Base-by-base conservation (phyloP, 2,113 vertebrate species). In the Daphoenositta chrysoptera region DNA sequence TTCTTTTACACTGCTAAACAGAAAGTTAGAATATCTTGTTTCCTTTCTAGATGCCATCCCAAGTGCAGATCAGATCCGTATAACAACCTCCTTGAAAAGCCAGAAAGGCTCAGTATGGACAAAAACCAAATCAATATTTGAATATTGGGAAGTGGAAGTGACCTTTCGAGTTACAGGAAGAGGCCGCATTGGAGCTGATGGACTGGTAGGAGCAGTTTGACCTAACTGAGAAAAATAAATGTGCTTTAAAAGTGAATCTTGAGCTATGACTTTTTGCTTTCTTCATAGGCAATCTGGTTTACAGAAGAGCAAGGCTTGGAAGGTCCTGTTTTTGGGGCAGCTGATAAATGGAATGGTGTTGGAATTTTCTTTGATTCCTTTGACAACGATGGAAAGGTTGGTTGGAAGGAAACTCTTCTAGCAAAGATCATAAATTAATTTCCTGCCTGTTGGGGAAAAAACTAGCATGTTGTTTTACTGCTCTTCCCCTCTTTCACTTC, bases 281-380 rank as follows among this genome's bases (percentile, higher is more conserved):
- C 15, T 94, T 45, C 48, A 79, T 90, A 99, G 99, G 99, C 99
- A 5, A 33, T 99, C 94, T 99, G 99, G 99, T 99, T 98, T 96
- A 99, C 99, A 8, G 90, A 97, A 45, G 90, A 76, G 40, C 99
- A 99, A 97, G 99, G 99, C 58, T 97, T 99, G 27, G 99, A 99
- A 7, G 99, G 99, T 53, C 99, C 99, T 8, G 99, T 99, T 65
- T 99, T 99, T 3, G 99, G 99, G 27, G 99, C 99, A 20, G 98
- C 99, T 22, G 99, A 99, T 95, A 93, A 96, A 60, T 99, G 99
- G 99, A 99, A 99, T 1, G 99, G 99, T 30, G 91, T 99, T 61
- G 99, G 99, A 50, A 93, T 99, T 94, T 99, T 99, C 98, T 99
- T 99, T 87, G 99, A 99, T 97, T 99, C 99, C 12, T 99, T 99